phyloP scores from a whole-genome alignment of 1,140 invertebrate genomes.

The Mya arenaria region DNA sequence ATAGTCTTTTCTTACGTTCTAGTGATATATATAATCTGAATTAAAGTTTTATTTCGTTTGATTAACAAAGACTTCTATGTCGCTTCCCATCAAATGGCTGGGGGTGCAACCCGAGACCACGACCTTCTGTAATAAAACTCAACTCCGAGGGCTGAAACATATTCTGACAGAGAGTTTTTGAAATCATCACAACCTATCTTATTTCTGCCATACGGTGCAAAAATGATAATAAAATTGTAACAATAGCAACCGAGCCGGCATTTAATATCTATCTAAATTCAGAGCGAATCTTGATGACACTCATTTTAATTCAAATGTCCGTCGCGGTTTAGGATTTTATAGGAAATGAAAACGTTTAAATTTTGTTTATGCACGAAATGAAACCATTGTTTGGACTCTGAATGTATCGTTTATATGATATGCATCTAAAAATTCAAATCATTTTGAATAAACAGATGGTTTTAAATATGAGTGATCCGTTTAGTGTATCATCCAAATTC shows the following conservation, averaged over 20 bases:
- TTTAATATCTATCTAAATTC: slow-evolving; percentile 51
- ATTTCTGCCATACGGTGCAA: slow-evolving; percentile 54
- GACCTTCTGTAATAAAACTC: no score
- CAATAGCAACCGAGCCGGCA: slow-evolving; percentile 42
- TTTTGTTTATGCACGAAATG: slow-evolving; percentile 54
- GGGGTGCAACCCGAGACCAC: no score
- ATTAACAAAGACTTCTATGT: no score
- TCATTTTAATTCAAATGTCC: slow-evolving; percentile 48
- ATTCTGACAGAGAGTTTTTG: slow-evolving; percentile 31
- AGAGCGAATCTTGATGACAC: slow-evolving; percentile 15
- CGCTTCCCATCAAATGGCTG: no score
- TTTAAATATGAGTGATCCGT: slow-evolving; percentile 39
- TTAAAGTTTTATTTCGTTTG: no score
- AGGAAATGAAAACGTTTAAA: slow-evolving; percentile 48
- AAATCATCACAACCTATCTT: slow-evolving; percentile 47
- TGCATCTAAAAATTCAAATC: slow-evolving; percentile 51
- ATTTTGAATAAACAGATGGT: slow-evolving; percentile 55
- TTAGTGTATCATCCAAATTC: slow-evolving; percentile 42
- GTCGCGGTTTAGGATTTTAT: slow-evolving; percentile 22
- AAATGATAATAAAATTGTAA: slow-evolving; percentile 54
- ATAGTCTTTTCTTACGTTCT: no score
- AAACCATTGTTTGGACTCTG: slow-evolving; percentile 27
- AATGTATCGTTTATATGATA: slow-evolving; percentile 47
- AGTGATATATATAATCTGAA: no score
- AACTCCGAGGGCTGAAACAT: no score